Conservation (phyloP, 2,888 invertebrate genomes). For the Erynnis tages region DNA sequence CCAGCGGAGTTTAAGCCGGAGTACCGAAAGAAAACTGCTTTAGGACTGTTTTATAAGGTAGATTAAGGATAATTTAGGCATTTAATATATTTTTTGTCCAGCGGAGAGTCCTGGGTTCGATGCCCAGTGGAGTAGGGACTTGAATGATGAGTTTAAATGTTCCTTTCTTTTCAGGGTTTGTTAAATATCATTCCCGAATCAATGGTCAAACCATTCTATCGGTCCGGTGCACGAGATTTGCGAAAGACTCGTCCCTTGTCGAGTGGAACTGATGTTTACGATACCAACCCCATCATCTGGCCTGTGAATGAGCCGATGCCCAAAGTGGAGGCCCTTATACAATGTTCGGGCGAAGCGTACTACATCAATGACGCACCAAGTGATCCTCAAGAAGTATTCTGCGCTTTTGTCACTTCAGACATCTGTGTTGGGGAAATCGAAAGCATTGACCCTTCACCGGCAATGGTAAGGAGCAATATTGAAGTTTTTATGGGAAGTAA, state of each 20-base stretch:
- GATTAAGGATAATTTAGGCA: no score
- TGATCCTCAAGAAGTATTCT: slow-evolving; percentile 83
- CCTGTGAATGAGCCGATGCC: slow-evolving; percentile 85
- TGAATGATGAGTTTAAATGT: no score
- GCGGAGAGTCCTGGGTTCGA: no score
- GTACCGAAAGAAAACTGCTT: slow-evolving; percentile 82
- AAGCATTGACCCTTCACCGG: slow-evolving; percentile 82
- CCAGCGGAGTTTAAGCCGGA: slow-evolving; percentile 81
- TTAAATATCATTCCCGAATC: slow-evolving; percentile 68
- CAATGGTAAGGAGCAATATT: slow-evolving; percentile 73
- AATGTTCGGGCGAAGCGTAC: slow-evolving; percentile 85
- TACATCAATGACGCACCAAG: slow-evolving; percentile 84
- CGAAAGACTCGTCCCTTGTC: slow-evolving; percentile 81
- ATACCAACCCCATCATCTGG: slow-evolving; percentile 83
- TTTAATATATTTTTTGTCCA: no score
- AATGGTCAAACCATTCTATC: slow-evolving; percentile 64
- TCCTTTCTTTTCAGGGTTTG: slow-evolving; percentile 73
- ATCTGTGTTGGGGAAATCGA: slow-evolving; percentile 80
- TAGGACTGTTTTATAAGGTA: slow-evolving; percentile 86
- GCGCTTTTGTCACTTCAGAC: slow-evolving; percentile 83
- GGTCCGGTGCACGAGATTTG: slow-evolving; percentile 71
- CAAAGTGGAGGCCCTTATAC: slow-evolving; percentile 83
- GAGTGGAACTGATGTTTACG: slow-evolving; percentile 82
- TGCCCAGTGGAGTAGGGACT: no score
- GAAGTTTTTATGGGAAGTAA: no score